Evolutionary conservation across 1,140 invertebrate genomes (phyloP).

Genomic region (Drosophila pachea): DNA sequence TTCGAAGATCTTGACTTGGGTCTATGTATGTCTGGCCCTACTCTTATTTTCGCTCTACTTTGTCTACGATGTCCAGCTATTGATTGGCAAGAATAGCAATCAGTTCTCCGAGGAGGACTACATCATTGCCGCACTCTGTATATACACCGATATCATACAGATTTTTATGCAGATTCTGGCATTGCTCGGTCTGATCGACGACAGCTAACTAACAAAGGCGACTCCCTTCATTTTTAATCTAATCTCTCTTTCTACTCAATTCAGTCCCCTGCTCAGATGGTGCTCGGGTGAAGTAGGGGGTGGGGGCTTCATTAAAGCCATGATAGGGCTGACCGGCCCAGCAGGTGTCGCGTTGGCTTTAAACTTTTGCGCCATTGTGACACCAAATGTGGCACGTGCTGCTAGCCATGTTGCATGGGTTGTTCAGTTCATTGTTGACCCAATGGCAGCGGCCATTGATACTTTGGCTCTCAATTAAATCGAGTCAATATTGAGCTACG

Average conservation of each 20-base stretch:
- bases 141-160: conserved; percentile 37
- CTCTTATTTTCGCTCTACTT: conserved; percentile 6
- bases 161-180: conserved; percentile 12
- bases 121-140: conserved; percentile 31
- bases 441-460: conserved; percentile 53
- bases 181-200: background rate
- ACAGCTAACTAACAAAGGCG: too few relatives aligned
- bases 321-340: conserved; percentile 48
- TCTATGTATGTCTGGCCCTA: background rate
- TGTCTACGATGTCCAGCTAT: conserved; percentile 32
- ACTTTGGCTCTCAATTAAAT: conserved; percentile 67
- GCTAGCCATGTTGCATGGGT: background rate
- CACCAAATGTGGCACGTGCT: background rate
- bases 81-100: conserved; percentile 18
- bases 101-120: conserved; percentile 34
- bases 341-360: conserved; percentile 49
- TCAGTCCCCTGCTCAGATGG: background rate
- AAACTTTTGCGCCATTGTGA: conserved; percentile 20
- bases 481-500: conserved; percentile 69
- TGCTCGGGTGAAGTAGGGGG: conserved; percentile 12
- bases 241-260: too few relatives aligned
- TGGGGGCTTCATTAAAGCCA: conserved; percentile 27
- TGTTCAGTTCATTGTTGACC: conserved; percentile 68
- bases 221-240: too few relatives aligned
- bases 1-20: rapidly evolving